These are phyloP conservation scores for Eulemur rufifrons DNA, from an alignment of 2,113 vertebrate genomes.

Conservation along the genomic window DNA sequence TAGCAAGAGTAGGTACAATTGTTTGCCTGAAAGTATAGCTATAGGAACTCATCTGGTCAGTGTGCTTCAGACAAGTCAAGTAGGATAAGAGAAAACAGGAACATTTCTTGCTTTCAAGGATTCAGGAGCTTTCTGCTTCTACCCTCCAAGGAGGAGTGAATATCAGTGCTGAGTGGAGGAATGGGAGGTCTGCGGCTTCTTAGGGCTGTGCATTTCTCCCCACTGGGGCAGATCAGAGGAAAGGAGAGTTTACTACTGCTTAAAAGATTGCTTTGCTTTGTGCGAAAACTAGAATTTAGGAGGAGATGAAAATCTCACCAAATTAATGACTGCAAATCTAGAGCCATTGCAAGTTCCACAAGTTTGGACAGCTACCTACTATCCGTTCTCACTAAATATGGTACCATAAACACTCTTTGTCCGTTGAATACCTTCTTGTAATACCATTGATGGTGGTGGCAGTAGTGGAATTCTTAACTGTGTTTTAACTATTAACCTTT, in stretches of 20 bases:
- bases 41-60: background rate
- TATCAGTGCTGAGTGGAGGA: background rate
- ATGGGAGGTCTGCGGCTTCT: background rate
- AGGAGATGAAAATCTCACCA: background rate
- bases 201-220: background rate
- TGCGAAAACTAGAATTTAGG: constrained; percentile 17
- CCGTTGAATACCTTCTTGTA: background rate
- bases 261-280: constrained; percentile 28
- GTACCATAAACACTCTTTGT: background rate
- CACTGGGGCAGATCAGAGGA: background rate
- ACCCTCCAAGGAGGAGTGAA: background rate
- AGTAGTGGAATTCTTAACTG: background rate
- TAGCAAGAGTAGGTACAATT: background rate
- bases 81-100: background rate
- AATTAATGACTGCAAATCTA: background rate
- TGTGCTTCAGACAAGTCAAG: background rate
- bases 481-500: background rate
- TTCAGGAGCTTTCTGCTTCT: background rate
- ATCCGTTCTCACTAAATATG: background rate
- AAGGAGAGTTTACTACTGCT: background rate
- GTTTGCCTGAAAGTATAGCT: background rate
- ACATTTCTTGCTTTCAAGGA: background rate
- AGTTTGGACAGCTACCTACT: background rate
- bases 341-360: background rate
- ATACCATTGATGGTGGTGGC: background rate